Percentiles rank a stretch among this genome's conserved stretches.
phyloP scores from a whole-genome alignment of 2,888 invertebrate species.

The Papilio gigon region DNA sequence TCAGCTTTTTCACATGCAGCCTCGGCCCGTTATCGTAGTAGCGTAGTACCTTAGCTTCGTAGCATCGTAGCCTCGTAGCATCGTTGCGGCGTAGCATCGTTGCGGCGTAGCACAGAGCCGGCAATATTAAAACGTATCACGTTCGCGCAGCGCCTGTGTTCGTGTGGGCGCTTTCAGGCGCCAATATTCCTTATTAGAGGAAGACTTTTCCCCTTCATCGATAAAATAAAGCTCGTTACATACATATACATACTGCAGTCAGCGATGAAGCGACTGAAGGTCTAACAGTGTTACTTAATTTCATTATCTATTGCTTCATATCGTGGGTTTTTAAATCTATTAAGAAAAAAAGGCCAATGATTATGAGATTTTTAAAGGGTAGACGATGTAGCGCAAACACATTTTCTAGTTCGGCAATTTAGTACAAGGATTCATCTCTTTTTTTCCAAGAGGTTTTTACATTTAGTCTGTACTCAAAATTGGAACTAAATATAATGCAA shows the following conservation, averaged over 20 bases:
- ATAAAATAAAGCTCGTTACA: slow-evolving; percentile 28
- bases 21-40: slow-evolving; percentile 10
- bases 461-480: too few species aligned
- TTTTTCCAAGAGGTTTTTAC: too few species aligned
- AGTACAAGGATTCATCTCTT: too few species aligned
- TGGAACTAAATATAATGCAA: too few species aligned
- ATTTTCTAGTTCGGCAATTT: too few species aligned
- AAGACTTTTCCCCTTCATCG: slow-evolving; percentile 35
- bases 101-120: background rate
- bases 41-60: slow-evolving; percentile 1
- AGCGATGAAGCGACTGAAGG: background rate
- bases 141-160: slow-evolving; percentile 31
- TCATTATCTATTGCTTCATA: background rate
- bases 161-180: slow-evolving; percentile 35
- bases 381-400: too few species aligned
- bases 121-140: slow-evolving; percentile 36
- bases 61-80: slow-evolving; percentile 4
- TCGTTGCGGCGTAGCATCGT: slow-evolving; percentile 1
- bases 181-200: slow-evolving; percentile 38
- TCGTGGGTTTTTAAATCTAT: background rate
- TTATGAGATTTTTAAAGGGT: too few species aligned
- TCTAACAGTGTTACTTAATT: background rate
- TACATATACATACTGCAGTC: background rate
- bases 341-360: background rate
- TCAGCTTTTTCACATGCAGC: slow-evolving; percentile 3